Evolutionary conservation across 2,888 invertebrate genomes (phyloP), one percentile per base, ranked within the genome.

Genomic region (Brachyopa scutellaris): DNA sequence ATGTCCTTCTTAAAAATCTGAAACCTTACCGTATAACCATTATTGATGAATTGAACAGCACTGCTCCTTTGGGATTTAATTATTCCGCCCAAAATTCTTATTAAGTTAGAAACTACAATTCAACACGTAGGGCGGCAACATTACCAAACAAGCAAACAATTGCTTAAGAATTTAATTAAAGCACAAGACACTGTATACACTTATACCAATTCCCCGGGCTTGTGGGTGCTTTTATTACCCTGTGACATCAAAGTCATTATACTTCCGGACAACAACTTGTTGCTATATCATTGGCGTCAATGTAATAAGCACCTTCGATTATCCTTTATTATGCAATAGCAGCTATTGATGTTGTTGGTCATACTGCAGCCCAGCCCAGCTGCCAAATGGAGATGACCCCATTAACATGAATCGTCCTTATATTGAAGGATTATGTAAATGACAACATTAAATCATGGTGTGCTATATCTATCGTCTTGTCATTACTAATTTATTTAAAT

Each of bases 401-500:
- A 70, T 66, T 59, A 45, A 51, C 64, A 66, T 66, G 57, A 45
- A 53, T 66, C 57, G 31, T 33, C 11, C 33, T 57, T 67, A 31
- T 19, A 33, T 36, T 8, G 59, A 66, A 17, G 70, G 78, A 72
- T 72, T 59, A 72, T 72, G 64, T 51, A 70, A 70, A 82, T 64
- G 66, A 53, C 59, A 61, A 61, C 53, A 72, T 45, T 74, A 70
- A 64, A 70, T 82, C 70, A 82, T 66, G 38, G 57, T 45, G 42
- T 38, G 33, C 51, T 70, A 38, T 57, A 59, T 17, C 67, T 23
- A 74, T 69, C 64, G 74, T 62, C 73, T 73, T 55, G 73, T 62
- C 55, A 49, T 40, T 49, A 31, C 45, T 67, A 74, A 69, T 80
- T n/a, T 55, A 69, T 70, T 69, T 74, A 59, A 80, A 70, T 57